phyloP scores from a whole-genome alignment of 2,113 vertebrate species.

The Passer domesticus region DNA sequence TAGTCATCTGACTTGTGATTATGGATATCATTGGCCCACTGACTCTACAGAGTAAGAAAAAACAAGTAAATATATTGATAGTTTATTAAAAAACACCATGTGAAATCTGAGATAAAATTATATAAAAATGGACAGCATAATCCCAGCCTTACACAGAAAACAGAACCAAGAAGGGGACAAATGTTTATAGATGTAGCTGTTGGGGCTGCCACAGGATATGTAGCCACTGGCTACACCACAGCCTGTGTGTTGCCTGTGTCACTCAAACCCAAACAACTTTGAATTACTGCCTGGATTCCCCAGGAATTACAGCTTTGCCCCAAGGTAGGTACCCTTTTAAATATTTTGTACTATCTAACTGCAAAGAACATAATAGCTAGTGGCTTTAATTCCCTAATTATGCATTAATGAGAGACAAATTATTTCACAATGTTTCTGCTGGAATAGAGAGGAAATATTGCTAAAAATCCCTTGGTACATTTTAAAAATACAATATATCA shows the following conservation, averaged over 20 bases:
- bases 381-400: neutral
- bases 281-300: neutral
- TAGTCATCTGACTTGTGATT: neutral
- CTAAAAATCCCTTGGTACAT: neutral
- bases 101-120: neutral
- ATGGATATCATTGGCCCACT: neutral
- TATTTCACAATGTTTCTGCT: neutral
- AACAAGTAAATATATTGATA: neutral
- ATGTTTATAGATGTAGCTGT: neutral
- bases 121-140: neutral
- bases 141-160: neutral
- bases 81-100: neutral
- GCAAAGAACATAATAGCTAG: neutral
- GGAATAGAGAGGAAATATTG: neutral
- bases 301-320: neutral
- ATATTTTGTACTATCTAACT: neutral
- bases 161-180: neutral
- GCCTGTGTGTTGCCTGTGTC: neutral
- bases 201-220: neutral
- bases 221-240: neutral
- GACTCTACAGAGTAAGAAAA: neutral
- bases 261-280: neutral
- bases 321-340: neutral
- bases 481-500: neutral
- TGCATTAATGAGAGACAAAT: neutral